Conservation (phyloP, 2,888 invertebrate genomes). For the Acleris laterana region DNA sequence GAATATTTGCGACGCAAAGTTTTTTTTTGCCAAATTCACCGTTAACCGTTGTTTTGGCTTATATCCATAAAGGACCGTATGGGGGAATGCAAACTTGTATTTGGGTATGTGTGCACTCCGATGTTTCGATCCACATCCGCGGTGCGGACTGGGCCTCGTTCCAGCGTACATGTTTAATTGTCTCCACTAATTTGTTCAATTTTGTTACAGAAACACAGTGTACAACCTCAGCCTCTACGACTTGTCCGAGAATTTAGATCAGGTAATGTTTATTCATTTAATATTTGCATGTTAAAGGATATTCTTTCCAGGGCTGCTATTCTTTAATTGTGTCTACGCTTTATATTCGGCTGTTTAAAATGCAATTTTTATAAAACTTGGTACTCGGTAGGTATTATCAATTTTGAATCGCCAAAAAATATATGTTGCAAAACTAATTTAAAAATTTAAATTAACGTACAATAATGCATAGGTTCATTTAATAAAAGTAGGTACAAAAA, state of each 20-base stretch:
- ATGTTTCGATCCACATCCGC: constrained; percentile 26
- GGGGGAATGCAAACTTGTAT: constrained; percentile 42
- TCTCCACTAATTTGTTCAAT: constrained; percentile 42
- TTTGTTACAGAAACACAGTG: constrained; percentile 90
- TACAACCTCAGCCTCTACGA: constrained; percentile 95
- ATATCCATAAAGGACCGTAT: constrained; percentile 42
- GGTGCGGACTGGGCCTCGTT: constrained; percentile 31
- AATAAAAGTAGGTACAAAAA: not conserved
- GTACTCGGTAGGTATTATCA: too few species aligned
- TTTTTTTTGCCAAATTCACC: not conserved
- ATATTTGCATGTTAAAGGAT: constrained; percentile 38
- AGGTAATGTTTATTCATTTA: constrained; percentile 79
- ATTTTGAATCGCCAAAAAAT: too few species aligned
- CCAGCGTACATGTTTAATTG: constrained; percentile 44
- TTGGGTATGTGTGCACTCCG: constrained; percentile 43
- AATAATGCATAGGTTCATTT: too few species aligned
- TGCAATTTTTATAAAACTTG: constrained; percentile 1
- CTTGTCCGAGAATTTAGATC: constrained; percentile 89
- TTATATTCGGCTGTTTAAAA: constrained; percentile 3
- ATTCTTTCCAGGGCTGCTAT: constrained; percentile 29
- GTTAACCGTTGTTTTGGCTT: constrained; percentile 43
- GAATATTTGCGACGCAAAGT: not conserved
- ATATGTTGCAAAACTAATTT: too few species aligned
- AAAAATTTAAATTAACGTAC: too few species aligned
- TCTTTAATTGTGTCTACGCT: constrained; percentile 7